These are phyloP conservation scores for Ambastaia sidthimunki DNA, from an alignment of 2,797 vertebrate genomes.

Conservation along the genomic window DNA sequence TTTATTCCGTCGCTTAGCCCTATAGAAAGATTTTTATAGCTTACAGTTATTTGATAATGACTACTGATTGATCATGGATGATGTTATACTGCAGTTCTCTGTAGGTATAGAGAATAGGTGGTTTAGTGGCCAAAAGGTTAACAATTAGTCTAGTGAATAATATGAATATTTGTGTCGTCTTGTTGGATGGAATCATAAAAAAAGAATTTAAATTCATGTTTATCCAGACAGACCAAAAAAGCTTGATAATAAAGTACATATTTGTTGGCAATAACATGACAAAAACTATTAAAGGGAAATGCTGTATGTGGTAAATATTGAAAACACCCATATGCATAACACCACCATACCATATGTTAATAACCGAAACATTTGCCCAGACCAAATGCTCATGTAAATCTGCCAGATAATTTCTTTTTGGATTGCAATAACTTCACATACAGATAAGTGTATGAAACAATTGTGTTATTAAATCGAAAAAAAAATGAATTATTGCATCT, in stretches of 20 bases:
- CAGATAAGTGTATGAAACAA: too few species aligned
- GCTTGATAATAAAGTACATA: background rate
- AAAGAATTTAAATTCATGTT: background rate
- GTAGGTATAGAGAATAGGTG: too few species aligned
- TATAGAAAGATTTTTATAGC: too few species aligned
- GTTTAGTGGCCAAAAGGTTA: too few species aligned
- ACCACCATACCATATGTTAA: background rate
- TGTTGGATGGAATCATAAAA: background rate
- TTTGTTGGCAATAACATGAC: background rate
- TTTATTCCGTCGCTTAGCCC: too few species aligned
- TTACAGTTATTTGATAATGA: too few species aligned
- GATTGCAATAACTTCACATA: too few species aligned
- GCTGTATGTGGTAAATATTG: background rate
- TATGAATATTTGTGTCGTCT: background rate
- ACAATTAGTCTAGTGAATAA: background rate
- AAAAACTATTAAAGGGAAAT: background rate
- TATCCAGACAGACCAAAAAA: background rate
- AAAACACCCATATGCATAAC: background rate
- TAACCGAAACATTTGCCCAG: background rate
- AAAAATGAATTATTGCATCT: background rate
- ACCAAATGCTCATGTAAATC: background rate
- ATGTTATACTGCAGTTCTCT: too few species aligned
- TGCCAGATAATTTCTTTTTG: background rate
- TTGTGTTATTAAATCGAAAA: background rate
- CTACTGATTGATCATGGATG: too few species aligned